Conservation (phyloP, 2,888 invertebrate genomes). For the Tenodera sinensis region DNA sequence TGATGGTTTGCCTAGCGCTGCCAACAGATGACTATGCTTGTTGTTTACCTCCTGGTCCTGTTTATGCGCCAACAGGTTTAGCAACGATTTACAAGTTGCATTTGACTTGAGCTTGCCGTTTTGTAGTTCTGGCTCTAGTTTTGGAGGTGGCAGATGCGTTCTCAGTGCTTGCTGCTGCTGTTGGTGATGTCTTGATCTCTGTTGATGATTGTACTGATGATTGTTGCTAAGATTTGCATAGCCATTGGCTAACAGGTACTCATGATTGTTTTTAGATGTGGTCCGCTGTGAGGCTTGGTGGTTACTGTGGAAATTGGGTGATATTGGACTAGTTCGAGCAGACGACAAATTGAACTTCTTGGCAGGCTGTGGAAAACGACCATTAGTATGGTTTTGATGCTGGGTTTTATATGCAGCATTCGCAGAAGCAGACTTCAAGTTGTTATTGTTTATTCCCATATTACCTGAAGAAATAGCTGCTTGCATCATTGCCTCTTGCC, state of each 20-base stretch:
- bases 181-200: conserved; percentile 39
- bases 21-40: conserved; percentile 22
- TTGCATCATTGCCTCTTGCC: conserved; percentile 66
- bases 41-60: conserved; percentile 7
- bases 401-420: conserved; percentile 36
- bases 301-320: conserved; percentile 42
- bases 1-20: conserved; percentile 26
- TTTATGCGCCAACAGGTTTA: conserved; percentile 50
- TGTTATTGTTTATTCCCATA: neutral
- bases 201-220: conserved; percentile 10
- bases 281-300: conserved; percentile 8
- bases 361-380: conserved; percentile 1
- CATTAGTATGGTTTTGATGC: neutral
- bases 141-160: conserved; percentile 34
- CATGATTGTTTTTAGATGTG: conserved; percentile 24
- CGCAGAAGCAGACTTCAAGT: neutral
- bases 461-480: conserved; percentile 38
- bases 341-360: conserved; percentile 39
- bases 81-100: conserved; percentile 50
- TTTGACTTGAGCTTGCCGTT: conserved; percentile 32
- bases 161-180: conserved; percentile 40
- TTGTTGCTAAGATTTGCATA: neutral
- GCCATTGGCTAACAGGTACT: conserved; percentile 12
- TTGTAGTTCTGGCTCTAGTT: conserved; percentile 37
- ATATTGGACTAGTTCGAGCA: conserved; percentile 52